A percentile compares a stretch with the other conserved stretches of the same genome.
Evolutionary conservation across 2,797 vertebrate species (phyloP).

Genomic region (Mormyrus hasselquistii): DNA sequence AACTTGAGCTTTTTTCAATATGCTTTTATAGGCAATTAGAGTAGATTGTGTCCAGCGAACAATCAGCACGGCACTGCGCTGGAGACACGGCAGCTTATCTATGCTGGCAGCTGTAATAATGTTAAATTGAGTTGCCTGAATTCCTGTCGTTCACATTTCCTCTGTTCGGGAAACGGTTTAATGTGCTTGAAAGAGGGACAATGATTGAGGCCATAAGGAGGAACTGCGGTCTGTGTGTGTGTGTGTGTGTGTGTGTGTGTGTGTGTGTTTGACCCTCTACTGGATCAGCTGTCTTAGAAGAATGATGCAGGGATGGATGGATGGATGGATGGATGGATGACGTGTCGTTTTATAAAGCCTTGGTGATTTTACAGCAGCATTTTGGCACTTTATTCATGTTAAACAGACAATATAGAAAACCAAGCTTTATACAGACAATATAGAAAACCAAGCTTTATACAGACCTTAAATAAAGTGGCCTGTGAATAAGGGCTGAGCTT

Average conservation of each 20-base stretch:
- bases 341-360: not conserved
- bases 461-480: not conserved
- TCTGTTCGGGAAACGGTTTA: not conserved
- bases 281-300: not conserved
- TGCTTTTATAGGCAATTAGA: constrained; percentile 1
- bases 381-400: not conserved
- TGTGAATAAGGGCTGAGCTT: not conserved
- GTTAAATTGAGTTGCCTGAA: constrained; percentile 15
- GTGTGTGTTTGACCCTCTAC: not conserved
- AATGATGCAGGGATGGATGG: not conserved
- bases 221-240: not conserved
- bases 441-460: not conserved
- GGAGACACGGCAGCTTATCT: constrained; percentile 12
- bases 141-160: constrained; percentile 4
- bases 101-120: constrained; percentile 3
- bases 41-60: not conserved
- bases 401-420: not conserved
- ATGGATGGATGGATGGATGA: not conserved
- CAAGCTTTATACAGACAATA: not conserved
- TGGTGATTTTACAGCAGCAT: not conserved
- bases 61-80: not conserved
- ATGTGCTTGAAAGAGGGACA: not conserved
- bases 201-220: not conserved
- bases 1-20: not conserved
- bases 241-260: not conserved